Percentiles rank a stretch among this genome's conserved stretches.
These are phyloP conservation scores for Vulpes ferrilata DNA, from an alignment of 2,113 vertebrate genomes.

Conservation along the genomic window DNA sequence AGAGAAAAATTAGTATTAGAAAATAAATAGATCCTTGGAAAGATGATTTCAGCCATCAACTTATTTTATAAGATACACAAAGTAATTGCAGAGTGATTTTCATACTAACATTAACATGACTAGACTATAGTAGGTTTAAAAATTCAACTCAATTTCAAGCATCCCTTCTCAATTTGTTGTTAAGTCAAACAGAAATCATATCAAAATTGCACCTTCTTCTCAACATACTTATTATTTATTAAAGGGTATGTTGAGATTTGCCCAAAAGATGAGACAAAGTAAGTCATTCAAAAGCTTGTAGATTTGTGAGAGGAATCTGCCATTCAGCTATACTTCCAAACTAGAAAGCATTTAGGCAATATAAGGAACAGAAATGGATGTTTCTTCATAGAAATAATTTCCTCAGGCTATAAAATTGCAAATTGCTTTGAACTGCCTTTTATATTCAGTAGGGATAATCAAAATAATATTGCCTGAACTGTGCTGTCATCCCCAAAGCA, in stretches of 20 bases:
- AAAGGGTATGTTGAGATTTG: not conserved
- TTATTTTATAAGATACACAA: not conserved
- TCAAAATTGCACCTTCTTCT: slow-evolving; percentile 2
- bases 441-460: slow-evolving; percentile 61
- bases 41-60: not conserved
- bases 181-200: not conserved
- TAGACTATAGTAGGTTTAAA: not conserved
- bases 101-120: not conserved
- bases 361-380: not conserved
- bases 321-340: not conserved
- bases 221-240: slow-evolving; percentile 34
- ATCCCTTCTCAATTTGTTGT: not conserved
- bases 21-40: not conserved
- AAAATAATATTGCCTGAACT: slow-evolving; percentile 67
- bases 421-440: slow-evolving; percentile 71
- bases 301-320: not conserved
- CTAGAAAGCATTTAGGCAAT: not conserved
- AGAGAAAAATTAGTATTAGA: not conserved
- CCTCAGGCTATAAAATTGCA: slow-evolving; percentile 62
- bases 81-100: slow-evolving; percentile 13
- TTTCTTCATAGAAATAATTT: slow-evolving; percentile 64
- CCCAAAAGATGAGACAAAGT: slow-evolving; percentile 1
- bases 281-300: not conserved
- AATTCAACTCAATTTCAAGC: not conserved
- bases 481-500: slow-evolving; percentile 34